phyloP scores from a whole-genome alignment of 2,113 vertebrate species.

The Oreochromis tanganicae region DNA sequence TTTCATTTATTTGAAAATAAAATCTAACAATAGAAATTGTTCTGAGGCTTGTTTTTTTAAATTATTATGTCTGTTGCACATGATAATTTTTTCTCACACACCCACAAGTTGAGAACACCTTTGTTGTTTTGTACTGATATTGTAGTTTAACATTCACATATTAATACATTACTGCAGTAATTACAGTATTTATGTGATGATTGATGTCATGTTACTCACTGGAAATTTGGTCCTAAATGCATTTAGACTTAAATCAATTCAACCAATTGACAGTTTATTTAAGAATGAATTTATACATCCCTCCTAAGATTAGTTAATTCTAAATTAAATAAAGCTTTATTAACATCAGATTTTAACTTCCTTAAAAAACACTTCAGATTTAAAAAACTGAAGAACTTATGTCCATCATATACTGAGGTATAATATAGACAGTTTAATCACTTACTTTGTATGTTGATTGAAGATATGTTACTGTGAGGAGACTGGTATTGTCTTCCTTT shows the following conservation, averaged over 20 bases:
- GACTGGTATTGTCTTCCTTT: background rate
- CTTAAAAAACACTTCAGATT: too few relatives aligned
- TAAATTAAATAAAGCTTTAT: background rate
- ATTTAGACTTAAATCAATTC: background rate
- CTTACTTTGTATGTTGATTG: background rate
- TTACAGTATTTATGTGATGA: background rate
- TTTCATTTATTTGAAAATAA: accelerated
- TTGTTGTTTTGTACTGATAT: background rate
- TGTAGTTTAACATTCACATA: background rate
- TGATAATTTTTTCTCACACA: too few relatives aligned
- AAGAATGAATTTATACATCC: background rate
- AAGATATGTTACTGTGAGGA: accelerated
- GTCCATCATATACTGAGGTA: background rate
- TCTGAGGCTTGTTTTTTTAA: accelerated
- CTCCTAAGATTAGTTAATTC: accelerated
- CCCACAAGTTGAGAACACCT: too few relatives aligned
- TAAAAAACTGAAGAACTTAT: background rate
- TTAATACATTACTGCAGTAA: accelerated
- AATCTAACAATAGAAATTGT: accelerated
- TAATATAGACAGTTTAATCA: background rate
- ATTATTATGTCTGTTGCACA: background rate
- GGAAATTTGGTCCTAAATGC: background rate
- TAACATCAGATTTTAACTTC: accelerated
- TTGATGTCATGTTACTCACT: background rate
- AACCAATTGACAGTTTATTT: background rate